Conservation (phyloP, 2,113 vertebrate species). For the Talpa occidentalis region DNA sequence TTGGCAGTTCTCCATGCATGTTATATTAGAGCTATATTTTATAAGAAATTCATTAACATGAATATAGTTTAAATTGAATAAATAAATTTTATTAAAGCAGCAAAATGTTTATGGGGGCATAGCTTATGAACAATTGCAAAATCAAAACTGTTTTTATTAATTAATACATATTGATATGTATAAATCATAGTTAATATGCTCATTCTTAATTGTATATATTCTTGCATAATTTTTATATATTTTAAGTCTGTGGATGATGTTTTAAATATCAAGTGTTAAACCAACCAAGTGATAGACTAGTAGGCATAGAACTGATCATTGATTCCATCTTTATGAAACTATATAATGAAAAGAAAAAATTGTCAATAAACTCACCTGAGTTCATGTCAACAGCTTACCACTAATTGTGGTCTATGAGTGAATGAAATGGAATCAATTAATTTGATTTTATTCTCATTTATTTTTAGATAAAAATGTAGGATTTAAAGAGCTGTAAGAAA, state of each 20-base stretch:
- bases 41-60: background rate
- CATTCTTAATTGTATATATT: background rate
- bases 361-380: background rate
- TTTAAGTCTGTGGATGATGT: background rate
- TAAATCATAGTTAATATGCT: conserved; percentile 13
- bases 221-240: conserved; percentile 27
- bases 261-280: conserved; percentile 23
- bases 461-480: background rate
- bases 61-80: conserved; percentile 32
- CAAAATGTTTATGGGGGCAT: background rate
- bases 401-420: background rate
- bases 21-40: background rate
- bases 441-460: background rate
- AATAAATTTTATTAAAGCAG: background rate
- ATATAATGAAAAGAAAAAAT: background rate
- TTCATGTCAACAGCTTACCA: background rate
- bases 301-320: background rate
- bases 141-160: conserved; percentile 16
- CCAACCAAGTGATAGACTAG: background rate
- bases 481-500: background rate
- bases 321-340: background rate
- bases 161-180: conserved; percentile 9
- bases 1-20: background rate
- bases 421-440: background rate
- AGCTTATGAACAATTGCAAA: conserved; percentile 19